These are phyloP conservation scores for Elephas maximus DNA, from an alignment of 2,113 vertebrate species.

Conservation along the genomic window DNA sequence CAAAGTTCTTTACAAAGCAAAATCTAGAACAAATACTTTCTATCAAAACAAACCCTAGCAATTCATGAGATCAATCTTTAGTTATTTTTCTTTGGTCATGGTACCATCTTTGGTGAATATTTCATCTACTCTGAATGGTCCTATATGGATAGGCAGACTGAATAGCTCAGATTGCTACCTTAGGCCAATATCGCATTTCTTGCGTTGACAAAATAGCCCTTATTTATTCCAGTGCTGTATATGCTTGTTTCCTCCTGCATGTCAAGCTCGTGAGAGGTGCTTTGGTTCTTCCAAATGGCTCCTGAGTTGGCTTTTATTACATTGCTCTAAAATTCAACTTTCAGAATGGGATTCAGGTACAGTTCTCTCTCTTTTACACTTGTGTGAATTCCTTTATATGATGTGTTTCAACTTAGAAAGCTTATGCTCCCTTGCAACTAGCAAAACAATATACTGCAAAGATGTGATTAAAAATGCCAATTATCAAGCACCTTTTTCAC, in stretches of 20 bases:
- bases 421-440: slow-evolving; percentile 3
- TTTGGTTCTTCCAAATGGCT: slow-evolving; percentile 11
- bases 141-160: background rate
- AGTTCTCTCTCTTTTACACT: background rate
- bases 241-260: background rate
- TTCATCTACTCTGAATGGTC: background rate
- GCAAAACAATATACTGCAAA: background rate
- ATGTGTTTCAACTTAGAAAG: slow-evolving; percentile 13
- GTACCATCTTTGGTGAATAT: background rate
- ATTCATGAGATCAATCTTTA: slow-evolving; percentile 30
- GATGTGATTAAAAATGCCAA: slow-evolving; percentile 26
- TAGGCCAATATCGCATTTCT: background rate
- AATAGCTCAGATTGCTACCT: background rate
- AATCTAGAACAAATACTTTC: slow-evolving; percentile 32
- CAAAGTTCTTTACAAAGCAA: background rate
- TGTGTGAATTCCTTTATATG: background rate
- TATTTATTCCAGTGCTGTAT: background rate
- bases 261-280: background rate
- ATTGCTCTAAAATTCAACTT: slow-evolving; percentile 14
- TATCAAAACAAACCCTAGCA: background rate
- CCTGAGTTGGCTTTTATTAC: slow-evolving; percentile 1
- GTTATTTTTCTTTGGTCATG: slow-evolving; percentile 15
- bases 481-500: background rate
- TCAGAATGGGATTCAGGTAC: background rate
- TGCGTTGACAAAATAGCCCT: background rate